Percentiles rank a stretch among this genome's conserved stretches.
Conservation (phyloP, 2,113 vertebrate genomes). For the Brevimyrus niger region DNA sequence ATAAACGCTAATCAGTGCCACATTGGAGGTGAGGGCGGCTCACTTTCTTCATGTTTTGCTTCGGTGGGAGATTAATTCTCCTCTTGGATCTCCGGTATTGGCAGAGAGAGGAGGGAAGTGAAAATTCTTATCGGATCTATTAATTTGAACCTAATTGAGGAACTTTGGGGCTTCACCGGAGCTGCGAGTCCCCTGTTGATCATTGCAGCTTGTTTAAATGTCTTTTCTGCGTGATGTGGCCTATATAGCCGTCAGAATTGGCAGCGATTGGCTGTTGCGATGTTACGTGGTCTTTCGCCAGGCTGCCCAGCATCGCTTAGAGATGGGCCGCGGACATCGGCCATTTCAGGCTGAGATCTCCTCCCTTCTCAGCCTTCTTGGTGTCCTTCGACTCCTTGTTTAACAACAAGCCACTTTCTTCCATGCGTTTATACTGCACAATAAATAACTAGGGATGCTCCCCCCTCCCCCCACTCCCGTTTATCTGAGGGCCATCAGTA, state of each 20-base stretch:
- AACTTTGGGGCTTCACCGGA: background rate
- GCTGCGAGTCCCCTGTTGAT: background rate
- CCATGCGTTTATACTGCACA: conserved; percentile 16
- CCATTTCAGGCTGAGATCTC: background rate
- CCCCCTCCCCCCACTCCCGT: background rate
- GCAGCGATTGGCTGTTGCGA: background rate
- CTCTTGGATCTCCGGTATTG: conserved; percentile 14
- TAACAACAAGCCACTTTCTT: conserved; percentile 22
- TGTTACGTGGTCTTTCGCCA: background rate
- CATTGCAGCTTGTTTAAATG: background rate
- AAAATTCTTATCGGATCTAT: conserved; percentile 7
- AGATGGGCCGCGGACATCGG: too few relatives aligned
- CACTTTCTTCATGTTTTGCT: background rate
- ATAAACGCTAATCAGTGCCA: conserved; percentile 43
- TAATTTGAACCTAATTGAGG: conserved; percentile 1
- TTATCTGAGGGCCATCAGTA: conserved; percentile 38
- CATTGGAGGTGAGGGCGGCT: conserved; percentile 32
- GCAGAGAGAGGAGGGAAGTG: background rate
- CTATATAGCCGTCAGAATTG: background rate
- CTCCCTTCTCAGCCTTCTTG: too few relatives aligned
- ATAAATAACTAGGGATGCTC: background rate
- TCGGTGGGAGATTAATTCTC: conserved; percentile 5
- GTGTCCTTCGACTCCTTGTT: conserved; percentile 19
- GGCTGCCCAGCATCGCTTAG: background rate
- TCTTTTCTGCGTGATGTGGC: background rate